Percentiles rank a stretch among this genome's conserved stretches.
Evolutionary conservation across 2,113 vertebrate species (phyloP).

Genomic region (Strigops habroptila): DNA sequence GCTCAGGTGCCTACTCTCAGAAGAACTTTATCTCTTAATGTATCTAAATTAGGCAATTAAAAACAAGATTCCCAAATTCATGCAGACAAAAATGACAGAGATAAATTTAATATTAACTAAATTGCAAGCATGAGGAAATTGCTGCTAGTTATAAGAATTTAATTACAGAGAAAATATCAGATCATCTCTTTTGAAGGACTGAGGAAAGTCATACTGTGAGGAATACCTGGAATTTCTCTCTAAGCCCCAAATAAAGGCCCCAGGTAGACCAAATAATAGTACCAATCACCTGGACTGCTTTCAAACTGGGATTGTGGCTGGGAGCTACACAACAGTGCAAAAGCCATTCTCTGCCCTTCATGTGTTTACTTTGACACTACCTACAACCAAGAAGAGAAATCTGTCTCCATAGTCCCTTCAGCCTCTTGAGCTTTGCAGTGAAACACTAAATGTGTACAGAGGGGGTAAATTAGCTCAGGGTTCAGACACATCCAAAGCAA

Average conservation of each 20-base stretch:
- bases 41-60: background rate
- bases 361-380: background rate
- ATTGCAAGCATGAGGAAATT: background rate
- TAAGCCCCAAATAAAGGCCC: background rate
- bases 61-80: background rate
- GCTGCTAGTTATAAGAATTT: background rate
- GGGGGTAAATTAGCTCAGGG: background rate
- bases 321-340: background rate
- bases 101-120: background rate
- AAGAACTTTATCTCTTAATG: background rate
- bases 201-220: background rate
- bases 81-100: background rate
- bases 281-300: background rate
- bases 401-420: background rate
- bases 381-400: background rate
- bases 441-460: background rate
- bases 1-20: background rate
- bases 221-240: background rate
- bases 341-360: background rate
- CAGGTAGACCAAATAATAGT: background rate
- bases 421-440: background rate
- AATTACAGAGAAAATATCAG: background rate
- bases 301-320: background rate
- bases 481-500: background rate
- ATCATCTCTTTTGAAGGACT: background rate